Base-by-base conservation (phyloP, 1,140 invertebrate species). In the Apis mellifera region DNA sequence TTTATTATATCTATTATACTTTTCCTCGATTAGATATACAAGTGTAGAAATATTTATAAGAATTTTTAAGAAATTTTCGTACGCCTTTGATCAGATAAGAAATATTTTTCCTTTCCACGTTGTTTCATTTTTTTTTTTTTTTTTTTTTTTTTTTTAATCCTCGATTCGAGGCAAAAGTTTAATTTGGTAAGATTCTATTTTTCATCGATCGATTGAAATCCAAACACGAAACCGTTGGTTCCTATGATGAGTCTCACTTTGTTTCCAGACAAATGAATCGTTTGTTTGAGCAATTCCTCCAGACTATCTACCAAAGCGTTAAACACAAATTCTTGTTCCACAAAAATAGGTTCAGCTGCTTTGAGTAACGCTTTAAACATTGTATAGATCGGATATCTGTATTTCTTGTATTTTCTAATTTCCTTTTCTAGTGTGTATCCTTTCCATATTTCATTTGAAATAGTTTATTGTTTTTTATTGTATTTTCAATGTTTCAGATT, bases 201-300 rank as follows among this genome's bases (percentile, higher is more conserved):
- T 23, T 68, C 64, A 48, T 15, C 5, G 32, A 5, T 17, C 13
- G 60, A 8, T 19, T 48, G 19, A 19, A 12, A 11, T 19, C 23
- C 73, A 54, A 64, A 52, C 57, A 52, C 55, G 71, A 74, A n/a
- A 60, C 21, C 13, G 21, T 48, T 12, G n/a, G 48, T 52, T 76
- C n/a, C 60, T 52, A 32, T 19, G 17, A 11, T 65, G 65, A 55
- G 59, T 5, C 52, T 42, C 23, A 54, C 62, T 68, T 60, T 52
- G 50, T 79, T 79, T 21, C 50, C 12, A 15, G 59, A 66, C 59
- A 55, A 60, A 62, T 65, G 55, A 50, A 69, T 75, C 55, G 59
- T 75, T 81, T 74, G n/a, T 68, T 59, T 59, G 21, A 59, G 23
- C 3, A 52, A 66, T 72, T 50, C 57, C n/a, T 74, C 15, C 71